Evolutionary conservation across 2,113 vertebrate genomes (phyloP), one percentile per base, ranked within the genome.

Genomic region (Formicarius rufipectus): DNA sequence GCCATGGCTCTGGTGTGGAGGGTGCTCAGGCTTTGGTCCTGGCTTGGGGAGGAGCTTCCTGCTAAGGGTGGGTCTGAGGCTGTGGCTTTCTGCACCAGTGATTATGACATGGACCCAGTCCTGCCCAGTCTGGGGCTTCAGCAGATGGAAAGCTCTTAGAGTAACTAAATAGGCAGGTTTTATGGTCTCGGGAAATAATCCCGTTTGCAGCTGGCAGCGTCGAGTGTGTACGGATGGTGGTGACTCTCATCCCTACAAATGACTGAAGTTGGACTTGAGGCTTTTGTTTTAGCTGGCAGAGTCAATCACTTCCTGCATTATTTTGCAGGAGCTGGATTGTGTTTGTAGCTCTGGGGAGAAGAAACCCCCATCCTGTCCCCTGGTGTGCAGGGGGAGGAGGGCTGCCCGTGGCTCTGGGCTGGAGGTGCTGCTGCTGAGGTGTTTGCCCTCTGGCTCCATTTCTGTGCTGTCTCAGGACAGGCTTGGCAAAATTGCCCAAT

Each of bases 281-380:
- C 74, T 94, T 87, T 84, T 96, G 82, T 95, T 96, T 92, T 95
- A 79, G 30, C 84, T 96, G 82, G 68, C 90, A 78, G 84, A 83
- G 27, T 74, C 92, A 75, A 90, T 95, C 13, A 6, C 56, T 81
- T 92, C 47, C 33, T 45, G 79, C 55, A 5, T 73, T 90, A 39
- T 73, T 94, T 97, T 86, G 83, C 12, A 10, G 44, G 68, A 80
- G 50, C 45, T 33, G 52, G 67, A 17, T 21, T 45, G 27, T 18
- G 11, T 85, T 66, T 74, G 39, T 64, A 76, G 45, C 42, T 62
- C 4, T 2, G 2, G 39, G 47, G 59, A 56, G 68, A 30, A 83
- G 75, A 63, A 77, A 5, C 12, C 13, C 31, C 52, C 31, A 30
- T 52, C 5, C 0, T 3, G 7, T 77, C 47, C 20, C 23, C 2